Conservation (phyloP, 1,140 invertebrate species). For the Drosophila parvula region DNA sequence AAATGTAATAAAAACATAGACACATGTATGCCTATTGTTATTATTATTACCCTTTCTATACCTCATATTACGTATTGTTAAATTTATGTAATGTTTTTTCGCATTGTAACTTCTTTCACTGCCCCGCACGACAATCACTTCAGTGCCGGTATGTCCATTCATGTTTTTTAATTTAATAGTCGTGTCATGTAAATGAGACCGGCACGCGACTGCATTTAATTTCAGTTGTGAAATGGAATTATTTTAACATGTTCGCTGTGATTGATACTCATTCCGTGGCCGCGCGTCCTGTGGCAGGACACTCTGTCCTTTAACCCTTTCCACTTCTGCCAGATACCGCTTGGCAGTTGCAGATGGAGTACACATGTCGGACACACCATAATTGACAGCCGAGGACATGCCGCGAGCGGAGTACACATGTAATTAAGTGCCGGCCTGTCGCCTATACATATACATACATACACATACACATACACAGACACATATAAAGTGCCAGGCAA, state of each 20-base stretch:
- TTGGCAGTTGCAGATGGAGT: conserved; percentile 20
- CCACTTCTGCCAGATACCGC: neutral
- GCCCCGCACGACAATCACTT: conserved; percentile 6
- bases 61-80: neutral
- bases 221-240: conserved; percentile 70
- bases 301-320: conserved; percentile 3
- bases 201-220: conserved; percentile 77
- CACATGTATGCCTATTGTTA: neutral
- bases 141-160: conserved; percentile 42
- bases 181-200: conserved; percentile 74
- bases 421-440: conserved; percentile 72
- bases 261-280: conserved; percentile 60
- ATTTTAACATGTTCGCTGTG: conserved; percentile 75
- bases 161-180: conserved; percentile 83
- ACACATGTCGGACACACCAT: conserved; percentile 72
- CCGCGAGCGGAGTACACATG: conserved; percentile 54
- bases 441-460: neutral
- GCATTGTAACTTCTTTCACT: neutral
- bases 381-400: conserved; percentile 67
- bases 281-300: neutral
- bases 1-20: too few relatives aligned
- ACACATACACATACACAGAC: neutral
- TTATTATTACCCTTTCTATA: neutral
- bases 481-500: conserved; percentile 64
- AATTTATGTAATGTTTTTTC: neutral